Conservation (phyloP, 1,140 invertebrate species). For the Aphelenchoides besseyi region DNA sequence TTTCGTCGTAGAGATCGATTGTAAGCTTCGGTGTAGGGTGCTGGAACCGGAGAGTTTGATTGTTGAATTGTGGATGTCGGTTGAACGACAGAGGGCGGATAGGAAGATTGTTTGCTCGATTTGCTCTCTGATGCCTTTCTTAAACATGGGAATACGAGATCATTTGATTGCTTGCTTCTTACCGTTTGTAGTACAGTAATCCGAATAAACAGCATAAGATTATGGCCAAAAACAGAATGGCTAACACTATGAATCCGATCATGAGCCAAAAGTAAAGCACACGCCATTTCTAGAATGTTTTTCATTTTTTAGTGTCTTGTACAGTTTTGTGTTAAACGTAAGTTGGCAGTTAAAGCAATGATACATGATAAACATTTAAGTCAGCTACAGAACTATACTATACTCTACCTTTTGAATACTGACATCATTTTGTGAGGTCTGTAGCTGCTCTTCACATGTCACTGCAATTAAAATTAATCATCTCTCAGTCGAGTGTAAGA, state of each 20-base stretch:
- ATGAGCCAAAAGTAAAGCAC: constrained; percentile 11
- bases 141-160: background rate
- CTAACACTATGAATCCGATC: background rate
- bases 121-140: background rate
- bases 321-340: constrained; percentile 2
- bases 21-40: constrained; percentile 8
- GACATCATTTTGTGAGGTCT: background rate
- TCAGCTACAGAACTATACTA: too few relatives aligned
- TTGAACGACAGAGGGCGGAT: background rate
- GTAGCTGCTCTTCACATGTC: background rate
- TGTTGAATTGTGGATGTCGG: background rate
- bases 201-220: constrained; percentile 5
- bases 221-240: background rate
- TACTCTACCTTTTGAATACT: background rate
- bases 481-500: background rate
- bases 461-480: background rate
- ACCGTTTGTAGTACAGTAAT: background rate
- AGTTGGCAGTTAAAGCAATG: too few relatives aligned
- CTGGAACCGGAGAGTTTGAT: background rate
- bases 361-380: too few relatives aligned
- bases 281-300: background rate
- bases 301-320: background rate
- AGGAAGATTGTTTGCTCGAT: background rate
- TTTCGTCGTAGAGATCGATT: background rate
- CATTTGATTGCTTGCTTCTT: background rate